Conservation (phyloP, 1,140 invertebrate genomes). For the Lasioglossum baleicum region DNA sequence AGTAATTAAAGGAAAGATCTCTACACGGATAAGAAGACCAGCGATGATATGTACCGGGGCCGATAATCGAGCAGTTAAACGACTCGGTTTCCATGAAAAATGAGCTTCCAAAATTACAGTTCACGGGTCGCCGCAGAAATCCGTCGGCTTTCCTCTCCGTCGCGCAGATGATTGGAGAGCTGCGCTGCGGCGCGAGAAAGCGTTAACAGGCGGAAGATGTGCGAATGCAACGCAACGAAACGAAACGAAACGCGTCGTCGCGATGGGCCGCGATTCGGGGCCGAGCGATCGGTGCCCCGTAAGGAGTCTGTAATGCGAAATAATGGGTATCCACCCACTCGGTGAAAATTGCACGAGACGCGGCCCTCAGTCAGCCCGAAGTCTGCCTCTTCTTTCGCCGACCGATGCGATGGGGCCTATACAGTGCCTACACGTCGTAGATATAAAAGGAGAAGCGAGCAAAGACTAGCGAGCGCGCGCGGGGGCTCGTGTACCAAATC, state of each 20-base stretch:
- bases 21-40: too few species aligned
- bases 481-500: background rate
- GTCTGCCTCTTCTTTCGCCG: background rate
- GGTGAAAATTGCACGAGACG: constrained; percentile 65
- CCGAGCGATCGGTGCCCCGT: constrained; percentile 49
- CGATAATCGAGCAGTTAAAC: too few species aligned
- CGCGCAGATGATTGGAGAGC: constrained; percentile 25
- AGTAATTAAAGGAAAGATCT: too few species aligned
- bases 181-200: constrained; percentile 28
- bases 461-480: background rate
- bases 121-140: too few species aligned
- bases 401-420: background rate
- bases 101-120: too few species aligned
- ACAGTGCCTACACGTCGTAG: background rate
- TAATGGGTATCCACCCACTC: constrained; percentile 69
- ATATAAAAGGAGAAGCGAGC: constrained; percentile 13
- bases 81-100: too few species aligned
- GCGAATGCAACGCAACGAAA: constrained; percentile 9
- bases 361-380: background rate
- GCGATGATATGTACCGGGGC: too few species aligned
- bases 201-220: constrained; percentile 48
- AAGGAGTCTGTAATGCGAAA: constrained; percentile 65
- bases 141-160: too few species aligned
- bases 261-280: constrained; percentile 46
- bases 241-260: background rate